These are phyloP conservation scores for Leucozona laternaria DNA, from an alignment of 2,888 invertebrate genomes.

Conservation along the genomic window DNA sequence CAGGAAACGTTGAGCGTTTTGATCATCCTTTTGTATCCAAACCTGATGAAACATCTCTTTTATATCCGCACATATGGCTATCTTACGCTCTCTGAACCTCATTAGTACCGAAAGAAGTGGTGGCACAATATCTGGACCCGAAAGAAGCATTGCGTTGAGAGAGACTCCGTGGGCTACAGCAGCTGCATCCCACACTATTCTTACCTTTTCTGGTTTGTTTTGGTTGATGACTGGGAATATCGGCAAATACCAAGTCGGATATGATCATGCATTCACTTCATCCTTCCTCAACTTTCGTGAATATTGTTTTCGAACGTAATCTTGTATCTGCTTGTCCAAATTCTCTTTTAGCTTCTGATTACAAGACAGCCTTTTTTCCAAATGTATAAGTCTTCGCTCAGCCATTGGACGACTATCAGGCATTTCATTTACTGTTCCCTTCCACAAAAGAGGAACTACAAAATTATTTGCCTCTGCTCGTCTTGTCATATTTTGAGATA, in stretches of 20 bases:
- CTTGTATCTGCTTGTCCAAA: slow-evolving; percentile 12
- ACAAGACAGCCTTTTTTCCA: neutral
- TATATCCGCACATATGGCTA: slow-evolving; percentile 25
- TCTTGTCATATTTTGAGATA: neutral
- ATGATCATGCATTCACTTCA: neutral
- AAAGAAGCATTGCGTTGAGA: slow-evolving; percentile 7
- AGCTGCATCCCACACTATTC: slow-evolving; percentile 44
- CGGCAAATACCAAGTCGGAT: slow-evolving; percentile 24
- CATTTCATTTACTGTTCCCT: neutral
- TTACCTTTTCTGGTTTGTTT: slow-evolving; percentile 29
- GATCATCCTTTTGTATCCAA: slow-evolving; percentile 4
- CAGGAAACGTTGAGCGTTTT: slow-evolving; percentile 19
- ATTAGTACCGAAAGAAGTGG: neutral
- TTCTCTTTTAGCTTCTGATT: neutral
- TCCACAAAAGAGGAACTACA: slow-evolving; percentile 29
- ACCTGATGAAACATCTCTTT: slow-evolving; percentile 47
- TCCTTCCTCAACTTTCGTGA: neutral
- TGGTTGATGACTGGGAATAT: slow-evolving; percentile 26
- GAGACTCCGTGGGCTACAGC: neutral
- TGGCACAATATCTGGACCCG: slow-evolving; percentile 19
- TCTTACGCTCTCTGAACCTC: neutral
- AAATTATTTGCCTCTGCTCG: slow-evolving; percentile 25
- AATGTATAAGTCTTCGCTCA: neutral
- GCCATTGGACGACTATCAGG: slow-evolving; percentile 32
- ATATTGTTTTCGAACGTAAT: slow-evolving; percentile 24